Conservation (phyloP, 2,888 invertebrate species). For the Gymnoscelis rufifasciata region DNA sequence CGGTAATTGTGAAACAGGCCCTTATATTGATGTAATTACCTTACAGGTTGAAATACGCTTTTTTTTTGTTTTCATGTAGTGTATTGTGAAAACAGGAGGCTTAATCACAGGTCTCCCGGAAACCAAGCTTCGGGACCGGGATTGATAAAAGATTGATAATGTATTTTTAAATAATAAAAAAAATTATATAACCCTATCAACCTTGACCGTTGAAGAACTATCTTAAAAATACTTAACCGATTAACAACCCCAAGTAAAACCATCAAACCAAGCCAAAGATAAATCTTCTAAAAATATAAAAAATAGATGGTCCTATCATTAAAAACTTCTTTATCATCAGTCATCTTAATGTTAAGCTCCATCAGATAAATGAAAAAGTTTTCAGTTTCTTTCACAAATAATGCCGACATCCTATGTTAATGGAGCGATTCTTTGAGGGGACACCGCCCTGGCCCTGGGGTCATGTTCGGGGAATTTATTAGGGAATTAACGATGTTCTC, state of each 20-base stretch:
- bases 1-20: too few species aligned
- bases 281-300: neutral
- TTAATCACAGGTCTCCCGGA: too few species aligned
- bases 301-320: neutral
- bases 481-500: neutral
- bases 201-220: too few species aligned
- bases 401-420: slow-evolving; percentile 11
- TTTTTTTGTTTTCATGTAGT: too few species aligned
- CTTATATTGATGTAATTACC: too few species aligned
- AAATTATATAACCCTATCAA: too few species aligned
- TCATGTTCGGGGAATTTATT: slow-evolving; percentile 11
- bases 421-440: slow-evolving; percentile 13
- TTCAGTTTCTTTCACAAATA: slow-evolving; percentile 10
- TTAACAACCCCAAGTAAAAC: neutral
- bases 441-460: slow-evolving; percentile 17
- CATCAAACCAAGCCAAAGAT: too few species aligned
- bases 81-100: too few species aligned
- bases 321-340: slow-evolving; percentile 3
- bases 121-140: too few species aligned
- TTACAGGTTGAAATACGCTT: too few species aligned
- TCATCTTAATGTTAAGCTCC: slow-evolving; percentile 16
- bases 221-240: neutral
- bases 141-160: too few species aligned
- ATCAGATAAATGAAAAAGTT: slow-evolving; percentile 18
- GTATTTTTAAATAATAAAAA: too few species aligned